These are phyloP conservation scores for Saturnia pavonia DNA, from an alignment of 2,888 invertebrate genomes.

Conservation along the genomic window DNA sequence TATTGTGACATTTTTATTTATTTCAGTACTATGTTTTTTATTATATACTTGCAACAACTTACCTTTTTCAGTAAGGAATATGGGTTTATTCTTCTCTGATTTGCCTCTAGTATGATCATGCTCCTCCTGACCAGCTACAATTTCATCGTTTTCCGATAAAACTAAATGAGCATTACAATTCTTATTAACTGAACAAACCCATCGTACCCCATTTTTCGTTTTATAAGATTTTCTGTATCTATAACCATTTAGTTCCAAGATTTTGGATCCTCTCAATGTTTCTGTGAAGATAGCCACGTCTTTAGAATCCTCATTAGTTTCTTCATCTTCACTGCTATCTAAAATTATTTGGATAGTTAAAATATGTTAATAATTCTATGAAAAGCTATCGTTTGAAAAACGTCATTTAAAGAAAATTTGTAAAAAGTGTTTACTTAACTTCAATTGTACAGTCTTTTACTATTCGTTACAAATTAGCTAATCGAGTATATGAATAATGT, in stretches of 20 bases:
- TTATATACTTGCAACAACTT: background rate
- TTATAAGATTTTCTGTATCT: constrained; percentile 38
- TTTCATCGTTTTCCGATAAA: constrained; percentile 43
- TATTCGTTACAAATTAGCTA: too few species aligned
- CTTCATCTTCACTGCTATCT: constrained; percentile 18
- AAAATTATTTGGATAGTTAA: constrained; percentile 7
- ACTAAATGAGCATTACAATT: constrained; percentile 41
- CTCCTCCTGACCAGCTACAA: constrained; percentile 35
- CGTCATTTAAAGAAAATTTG: background rate
- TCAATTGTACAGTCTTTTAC: too few species aligned
- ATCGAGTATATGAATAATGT: background rate
- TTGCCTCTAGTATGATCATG: constrained; percentile 28
- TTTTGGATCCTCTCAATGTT: constrained; percentile 34
- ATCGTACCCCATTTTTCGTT: constrained; percentile 40
- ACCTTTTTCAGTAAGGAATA: constrained; percentile 10
- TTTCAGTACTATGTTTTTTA: background rate
- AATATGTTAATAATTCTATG: background rate
- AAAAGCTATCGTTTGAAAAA: background rate
- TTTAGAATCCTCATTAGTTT: constrained; percentile 25
- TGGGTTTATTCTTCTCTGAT: constrained; percentile 17
- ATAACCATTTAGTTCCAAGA: constrained; percentile 30
- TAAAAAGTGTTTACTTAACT: background rate
- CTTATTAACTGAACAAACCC: constrained; percentile 39
- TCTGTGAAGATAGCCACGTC: constrained; percentile 36
- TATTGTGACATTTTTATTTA: constrained; percentile 10